Evolutionary conservation across 2,797 vertebrate genomes (phyloP), one percentile per base, ranked within the genome.

Genomic region (Rhadinocentrus ornatus): DNA sequence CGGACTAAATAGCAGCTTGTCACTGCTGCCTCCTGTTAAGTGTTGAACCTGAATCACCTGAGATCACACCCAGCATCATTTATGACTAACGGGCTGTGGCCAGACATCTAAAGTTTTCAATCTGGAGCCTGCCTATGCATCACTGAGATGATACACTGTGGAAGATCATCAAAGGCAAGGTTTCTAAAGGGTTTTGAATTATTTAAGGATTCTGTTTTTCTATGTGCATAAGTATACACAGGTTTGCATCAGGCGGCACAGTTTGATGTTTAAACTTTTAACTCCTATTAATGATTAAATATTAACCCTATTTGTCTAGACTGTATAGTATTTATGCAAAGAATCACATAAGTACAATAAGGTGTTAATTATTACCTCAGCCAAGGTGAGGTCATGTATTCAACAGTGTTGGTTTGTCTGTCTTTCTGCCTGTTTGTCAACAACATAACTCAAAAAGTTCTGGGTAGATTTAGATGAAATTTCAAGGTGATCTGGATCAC

Each of bases 71-170:
- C 54, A 58, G 15, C 29, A 32, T 67, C 0, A 2, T 31, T 32
- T 31, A 67, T 48, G 20, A 15, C 22, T 66, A 15, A 29, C 16
- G 32, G 8, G 1, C 32, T 41, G 3, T 44, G 29, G n/a, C 32
- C 39, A 67, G 29, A 26, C 57, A 15, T n/a, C 39, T 35, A 24
- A 24, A 26, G 24, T 41, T 13, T 27, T 60, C 22, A 15, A 41
- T 18, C 27, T 29, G 53, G 15, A 55, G 53, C 16, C 29, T 29
- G 6, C 6, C 13, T 53, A 53, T 26, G 12, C 50, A 20, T 31
- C 27, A 55, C 24, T 71, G 52, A 77, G 20, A 69, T 56, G n/a
- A 61, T 59, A 60, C 60, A 35, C 16, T n/a, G 3, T 29, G 57
- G 29, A 61, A 69, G 29, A 57, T 58, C n/a, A 27, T 16, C 46